Evolutionary conservation across 2,888 invertebrate species (phyloP).

Genomic region (Osmoderma eremita): DNA sequence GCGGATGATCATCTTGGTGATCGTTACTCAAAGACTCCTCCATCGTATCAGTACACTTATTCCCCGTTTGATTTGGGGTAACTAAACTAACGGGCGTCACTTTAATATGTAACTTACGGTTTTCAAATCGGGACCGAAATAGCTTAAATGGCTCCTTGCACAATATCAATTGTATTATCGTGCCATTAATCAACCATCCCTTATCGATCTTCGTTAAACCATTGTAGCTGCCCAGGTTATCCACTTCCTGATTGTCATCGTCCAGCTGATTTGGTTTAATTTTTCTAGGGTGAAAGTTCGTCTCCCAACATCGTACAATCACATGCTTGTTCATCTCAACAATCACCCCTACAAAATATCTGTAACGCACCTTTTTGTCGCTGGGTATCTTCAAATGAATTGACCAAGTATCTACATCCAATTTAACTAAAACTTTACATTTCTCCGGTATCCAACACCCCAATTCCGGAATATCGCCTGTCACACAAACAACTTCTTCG

Average conservation of each 20-base stretch:
- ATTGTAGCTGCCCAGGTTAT: conserved; percentile 73
- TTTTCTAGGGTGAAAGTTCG: conserved; percentile 74
- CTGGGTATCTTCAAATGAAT: conserved; percentile 73
- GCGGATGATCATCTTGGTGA: conserved; percentile 67
- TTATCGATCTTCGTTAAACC: conserved; percentile 71
- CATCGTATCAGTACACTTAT: conserved; percentile 60
- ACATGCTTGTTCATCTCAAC: conserved; percentile 70
- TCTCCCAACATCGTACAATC: conserved; percentile 84
- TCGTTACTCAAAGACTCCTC: conserved; percentile 75
- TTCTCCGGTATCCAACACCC: conserved; percentile 77
- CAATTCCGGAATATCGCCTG: conserved; percentile 74
- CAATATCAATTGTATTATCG: conserved; percentile 85
- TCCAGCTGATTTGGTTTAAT: conserved; percentile 61
- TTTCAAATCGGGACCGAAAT: conserved; percentile 77
- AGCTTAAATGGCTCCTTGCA: conserved; percentile 82
- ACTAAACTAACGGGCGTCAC: conserved; percentile 62
- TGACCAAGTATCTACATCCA: conserved; percentile 71
- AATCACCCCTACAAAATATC: conserved; percentile 79
- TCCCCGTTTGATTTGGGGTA: conserved; percentile 53
- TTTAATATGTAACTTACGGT: conserved; percentile 76
- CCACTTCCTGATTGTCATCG: conserved; percentile 18
- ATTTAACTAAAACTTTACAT: conserved; percentile 67
- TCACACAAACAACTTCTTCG: conserved; percentile 74
- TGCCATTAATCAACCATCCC: conserved; percentile 87
- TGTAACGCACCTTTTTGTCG: conserved; percentile 74